These are phyloP conservation scores for Lasioglossum baleicum DNA, from an alignment of 1,140 invertebrate species.

Conservation along the genomic window DNA sequence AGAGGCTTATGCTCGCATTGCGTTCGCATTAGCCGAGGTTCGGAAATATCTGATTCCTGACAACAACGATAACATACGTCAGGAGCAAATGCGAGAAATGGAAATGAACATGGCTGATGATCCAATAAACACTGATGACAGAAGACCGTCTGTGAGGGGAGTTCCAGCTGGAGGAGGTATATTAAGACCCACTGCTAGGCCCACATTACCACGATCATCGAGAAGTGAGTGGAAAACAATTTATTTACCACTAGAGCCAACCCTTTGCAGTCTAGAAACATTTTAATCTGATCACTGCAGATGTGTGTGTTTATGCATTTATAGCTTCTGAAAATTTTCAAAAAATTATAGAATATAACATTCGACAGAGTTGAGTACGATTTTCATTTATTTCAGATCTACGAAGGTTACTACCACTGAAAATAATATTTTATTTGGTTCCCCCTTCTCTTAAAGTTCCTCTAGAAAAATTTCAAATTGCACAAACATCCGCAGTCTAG, in stretches of 20 bases:
- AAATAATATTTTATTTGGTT: too few species aligned
- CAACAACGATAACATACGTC: constrained; percentile 89
- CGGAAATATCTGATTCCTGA: constrained; percentile 87
- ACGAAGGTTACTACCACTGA: too few species aligned
- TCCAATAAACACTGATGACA: constrained; percentile 67
- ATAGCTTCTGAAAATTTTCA: too few species aligned
- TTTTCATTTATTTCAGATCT: too few species aligned
- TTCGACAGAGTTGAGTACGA: too few species aligned
- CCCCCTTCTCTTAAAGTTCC: too few species aligned
- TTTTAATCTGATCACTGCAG: too few species aligned
- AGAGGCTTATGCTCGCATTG: constrained; percentile 94
- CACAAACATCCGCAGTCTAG: too few species aligned
- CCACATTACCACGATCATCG: constrained; percentile 66
- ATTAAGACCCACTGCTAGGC: constrained; percentile 71
- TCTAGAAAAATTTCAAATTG: too few species aligned
- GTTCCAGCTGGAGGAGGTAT: constrained; percentile 68
- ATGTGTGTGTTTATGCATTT: too few species aligned
- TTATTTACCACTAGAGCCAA: not conserved
- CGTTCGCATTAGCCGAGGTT: constrained; percentile 91
- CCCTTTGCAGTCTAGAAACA: too few species aligned
- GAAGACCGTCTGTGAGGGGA: constrained; percentile 66
- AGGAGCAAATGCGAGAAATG: constrained; percentile 88
- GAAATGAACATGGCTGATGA: constrained; percentile 79
- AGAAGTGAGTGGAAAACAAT: constrained; percentile 53
- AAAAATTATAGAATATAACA: too few species aligned